Evolutionary conservation across 2,888 invertebrate genomes (phyloP).

Genomic region (Pseudococcus jackbeardsleyi): DNA sequence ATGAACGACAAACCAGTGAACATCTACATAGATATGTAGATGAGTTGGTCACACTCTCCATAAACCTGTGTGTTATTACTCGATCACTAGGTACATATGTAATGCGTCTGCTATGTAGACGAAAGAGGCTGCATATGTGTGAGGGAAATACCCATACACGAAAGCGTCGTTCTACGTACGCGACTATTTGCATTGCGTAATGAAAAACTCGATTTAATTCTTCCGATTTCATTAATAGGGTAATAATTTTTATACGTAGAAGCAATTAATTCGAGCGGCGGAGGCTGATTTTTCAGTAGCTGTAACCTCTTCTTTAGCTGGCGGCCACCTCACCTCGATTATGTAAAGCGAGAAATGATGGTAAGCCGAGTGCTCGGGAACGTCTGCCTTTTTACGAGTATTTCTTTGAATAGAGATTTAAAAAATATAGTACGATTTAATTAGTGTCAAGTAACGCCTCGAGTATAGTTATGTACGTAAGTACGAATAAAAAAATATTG

Average conservation of each 20-base stretch:
- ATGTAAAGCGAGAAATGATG: not conserved
- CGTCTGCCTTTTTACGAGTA: conserved; percentile 11
- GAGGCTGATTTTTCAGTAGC: conserved; percentile 18
- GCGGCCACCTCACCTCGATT: not conserved
- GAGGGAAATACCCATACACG: not conserved
- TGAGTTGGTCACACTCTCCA: not conserved
- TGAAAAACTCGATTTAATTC: conserved; percentile 25
- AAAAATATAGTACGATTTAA: no score
- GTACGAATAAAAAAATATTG: no score
- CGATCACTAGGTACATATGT: not conserved
- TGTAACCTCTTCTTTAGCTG: not conserved
- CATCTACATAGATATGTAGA: not conserved
- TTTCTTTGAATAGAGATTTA: not conserved
- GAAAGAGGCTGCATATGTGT: not conserved
- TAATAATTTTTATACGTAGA: conserved; percentile 46
- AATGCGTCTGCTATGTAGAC: not conserved
- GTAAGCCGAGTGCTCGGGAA: not conserved
- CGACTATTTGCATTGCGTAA: conserved; percentile 30
- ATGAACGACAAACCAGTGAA: not conserved
- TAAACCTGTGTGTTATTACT: not conserved
- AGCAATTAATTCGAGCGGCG: not conserved
- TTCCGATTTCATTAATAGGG: conserved; percentile 51
- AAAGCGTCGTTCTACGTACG: not conserved
- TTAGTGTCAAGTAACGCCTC: no score
- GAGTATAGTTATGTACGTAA: no score